Percentiles rank a stretch among this genome's conserved stretches.
Evolutionary conservation across 2,113 vertebrate genomes (phyloP).

Genomic region (Myotis brandtii): DNA sequence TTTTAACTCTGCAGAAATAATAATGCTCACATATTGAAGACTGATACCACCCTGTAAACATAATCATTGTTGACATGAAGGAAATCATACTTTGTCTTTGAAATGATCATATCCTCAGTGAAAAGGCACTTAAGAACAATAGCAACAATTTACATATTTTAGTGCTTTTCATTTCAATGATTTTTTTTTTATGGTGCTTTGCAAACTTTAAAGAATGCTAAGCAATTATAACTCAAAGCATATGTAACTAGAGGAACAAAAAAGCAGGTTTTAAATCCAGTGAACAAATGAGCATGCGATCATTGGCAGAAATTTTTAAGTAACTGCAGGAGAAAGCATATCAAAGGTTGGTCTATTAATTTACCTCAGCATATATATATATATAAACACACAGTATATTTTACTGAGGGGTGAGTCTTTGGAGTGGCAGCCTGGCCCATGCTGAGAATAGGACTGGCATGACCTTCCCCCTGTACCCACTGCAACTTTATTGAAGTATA

Average conservation of each 20-base stretch:
- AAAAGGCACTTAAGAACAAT: conserved; percentile 75
- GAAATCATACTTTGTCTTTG: conserved; percentile 64
- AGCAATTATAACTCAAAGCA: conserved; percentile 60
- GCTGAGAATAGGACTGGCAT: neutral
- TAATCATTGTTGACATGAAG: conserved; percentile 65
- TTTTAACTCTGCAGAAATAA: conserved; percentile 51
- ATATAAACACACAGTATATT: neutral
- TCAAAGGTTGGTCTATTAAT: neutral
- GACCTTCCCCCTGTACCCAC: neutral
- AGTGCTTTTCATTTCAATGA: conserved; percentile 68
- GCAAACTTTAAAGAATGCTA: conserved; percentile 66
- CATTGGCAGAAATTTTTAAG: neutral
- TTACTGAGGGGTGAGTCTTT: neutral
- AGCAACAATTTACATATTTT: conserved; percentile 78
- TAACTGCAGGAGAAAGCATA: neutral
- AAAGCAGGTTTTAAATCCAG: conserved; percentile 23
- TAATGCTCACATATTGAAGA: neutral
- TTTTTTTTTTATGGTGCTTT: conserved; percentile 68
- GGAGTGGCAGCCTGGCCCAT: too few species aligned
- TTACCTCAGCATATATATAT: neutral
- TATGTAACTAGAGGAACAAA: conserved; percentile 18
- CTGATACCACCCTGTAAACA: conserved; percentile 13
- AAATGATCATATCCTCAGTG: conserved; percentile 66
- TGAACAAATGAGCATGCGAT: neutral
- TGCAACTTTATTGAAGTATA: neutral